Base-by-base conservation (phyloP, 2,888 invertebrate genomes). In the Branchipolynoe longqiensis region DNA sequence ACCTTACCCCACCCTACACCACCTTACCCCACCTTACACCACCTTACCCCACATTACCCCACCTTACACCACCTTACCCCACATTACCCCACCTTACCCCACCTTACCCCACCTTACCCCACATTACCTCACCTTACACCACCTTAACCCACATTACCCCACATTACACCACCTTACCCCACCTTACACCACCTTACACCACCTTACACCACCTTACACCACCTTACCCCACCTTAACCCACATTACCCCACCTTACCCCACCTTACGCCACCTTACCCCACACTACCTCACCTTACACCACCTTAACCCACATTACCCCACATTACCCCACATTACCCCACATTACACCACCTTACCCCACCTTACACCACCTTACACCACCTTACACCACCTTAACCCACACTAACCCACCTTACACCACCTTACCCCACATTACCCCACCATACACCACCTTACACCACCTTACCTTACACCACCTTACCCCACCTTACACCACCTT, bases 391-490 rank as follows among this genome's bases (percentile, higher is more conserved):
- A 58, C 59, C 56, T 59, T 33, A 59, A 56, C 59, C 22, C 18
- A 58, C 83, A 14, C 33, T 18, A 83, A 28, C 83, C 22, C 22
- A 31, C 59, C 59, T 25, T 31, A 83, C 83, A 31, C 36, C 22
- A 31, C 31, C 59, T 59, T n/a, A 83, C 59, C 59, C 28, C 18
- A 58, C 83, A 31, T 59, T 59, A 83, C 83, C 83, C 48, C 18
- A 18, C 48, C 18, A 18, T 59, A 8, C 18, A 18, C 48, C 18
- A 18, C 48, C 48, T 48, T 59, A 59, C 59, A 31, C 36, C 33
- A 31, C 83, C 83, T 59, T 33, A 83, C 83, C 59, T 25, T n/a
- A 58, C 36, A 56, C 33, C 3, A 59, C 83, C 83, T 14, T 83
- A 25, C 83, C 83, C 36, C 59, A 58, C 28, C 83, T 25, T 59